Percentiles rank a stretch among this genome's conserved stretches.
Conservation (phyloP, 2,888 invertebrate species). For the Stegana nigrithorax region DNA sequence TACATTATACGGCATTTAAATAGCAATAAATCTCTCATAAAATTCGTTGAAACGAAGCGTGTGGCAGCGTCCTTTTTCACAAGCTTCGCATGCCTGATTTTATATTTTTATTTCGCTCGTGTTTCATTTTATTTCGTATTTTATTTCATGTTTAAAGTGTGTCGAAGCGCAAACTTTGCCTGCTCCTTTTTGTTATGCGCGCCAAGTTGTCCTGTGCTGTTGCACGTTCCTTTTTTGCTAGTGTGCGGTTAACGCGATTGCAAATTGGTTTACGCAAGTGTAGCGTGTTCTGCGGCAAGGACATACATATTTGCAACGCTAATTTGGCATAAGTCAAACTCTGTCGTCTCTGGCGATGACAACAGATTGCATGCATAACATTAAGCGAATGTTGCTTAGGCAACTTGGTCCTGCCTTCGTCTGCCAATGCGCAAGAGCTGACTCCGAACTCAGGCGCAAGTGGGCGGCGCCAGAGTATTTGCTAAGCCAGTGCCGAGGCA, state of each 20-base stretch:
- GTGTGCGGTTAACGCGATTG: constrained; percentile 1
- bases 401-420: too few species aligned
- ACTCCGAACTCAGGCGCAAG: too few species aligned
- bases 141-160: too few species aligned
- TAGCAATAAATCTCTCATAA: constrained; percentile 65
- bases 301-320: constrained; percentile 65
- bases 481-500: too few species aligned
- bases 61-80: neutral
- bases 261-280: constrained; percentile 25
- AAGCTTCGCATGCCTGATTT: neutral
- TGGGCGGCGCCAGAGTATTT: too few species aligned
- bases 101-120: neutral
- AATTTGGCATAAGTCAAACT: constrained; percentile 59
- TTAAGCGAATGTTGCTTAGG: too few species aligned
- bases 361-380: constrained; percentile 33
- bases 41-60: constrained; percentile 38
- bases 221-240: too few species aligned
- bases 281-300: constrained; percentile 45
- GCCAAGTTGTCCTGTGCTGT: too few species aligned
- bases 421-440: too few species aligned
- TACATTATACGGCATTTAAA: constrained; percentile 61
- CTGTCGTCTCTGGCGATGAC: neutral
- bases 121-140: constrained; percentile 9
- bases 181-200: too few species aligned
- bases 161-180: too few species aligned